phyloP scores from a whole-genome alignment of 1,140 invertebrate genomes.

The Ephestia elutella region DNA sequence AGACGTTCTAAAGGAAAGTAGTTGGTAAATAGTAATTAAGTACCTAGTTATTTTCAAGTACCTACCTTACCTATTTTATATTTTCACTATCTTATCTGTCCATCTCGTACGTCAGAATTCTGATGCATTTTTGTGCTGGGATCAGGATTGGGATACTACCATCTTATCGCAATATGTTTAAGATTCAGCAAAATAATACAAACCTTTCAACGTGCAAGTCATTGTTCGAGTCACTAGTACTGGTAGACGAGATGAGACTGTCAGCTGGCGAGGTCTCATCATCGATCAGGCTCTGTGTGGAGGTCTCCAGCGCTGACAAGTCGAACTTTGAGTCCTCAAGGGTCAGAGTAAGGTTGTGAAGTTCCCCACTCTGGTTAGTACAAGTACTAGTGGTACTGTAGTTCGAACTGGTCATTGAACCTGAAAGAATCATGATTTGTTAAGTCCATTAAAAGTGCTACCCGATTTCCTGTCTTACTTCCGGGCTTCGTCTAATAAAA shows the following conservation, averaged over 20 bases:
- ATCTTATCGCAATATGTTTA: too few species aligned
- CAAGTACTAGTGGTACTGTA: slow-evolving; percentile 68
- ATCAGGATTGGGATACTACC: too few species aligned
- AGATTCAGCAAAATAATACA: too few species aligned
- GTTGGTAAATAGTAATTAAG: too few species aligned
- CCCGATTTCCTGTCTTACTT: not conserved
- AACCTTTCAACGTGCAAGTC: slow-evolving; percentile 64
- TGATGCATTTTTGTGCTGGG: too few species aligned
- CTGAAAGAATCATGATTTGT: slow-evolving; percentile 28
- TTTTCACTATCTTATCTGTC: too few species aligned
- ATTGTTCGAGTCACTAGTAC: slow-evolving; percentile 78
- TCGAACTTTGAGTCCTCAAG: slow-evolving; percentile 85
- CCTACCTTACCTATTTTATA: too few species aligned
- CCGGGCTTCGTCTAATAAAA: too few species aligned
- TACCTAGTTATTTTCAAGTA: too few species aligned
- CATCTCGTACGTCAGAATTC: too few species aligned
- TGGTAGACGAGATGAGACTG: slow-evolving; percentile 82
- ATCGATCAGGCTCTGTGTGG: slow-evolving; percentile 78
- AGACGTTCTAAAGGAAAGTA: too few species aligned
- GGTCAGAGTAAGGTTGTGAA: slow-evolving; percentile 57
- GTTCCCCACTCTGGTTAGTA: slow-evolving; percentile 64
- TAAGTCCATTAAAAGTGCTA: not conserved
- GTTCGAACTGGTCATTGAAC: slow-evolving; percentile 70
- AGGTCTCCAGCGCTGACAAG: slow-evolving; percentile 81
- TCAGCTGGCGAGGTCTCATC: slow-evolving; percentile 88